Conservation (phyloP, 2,113 vertebrate genomes). For the Bufo bufo region DNA sequence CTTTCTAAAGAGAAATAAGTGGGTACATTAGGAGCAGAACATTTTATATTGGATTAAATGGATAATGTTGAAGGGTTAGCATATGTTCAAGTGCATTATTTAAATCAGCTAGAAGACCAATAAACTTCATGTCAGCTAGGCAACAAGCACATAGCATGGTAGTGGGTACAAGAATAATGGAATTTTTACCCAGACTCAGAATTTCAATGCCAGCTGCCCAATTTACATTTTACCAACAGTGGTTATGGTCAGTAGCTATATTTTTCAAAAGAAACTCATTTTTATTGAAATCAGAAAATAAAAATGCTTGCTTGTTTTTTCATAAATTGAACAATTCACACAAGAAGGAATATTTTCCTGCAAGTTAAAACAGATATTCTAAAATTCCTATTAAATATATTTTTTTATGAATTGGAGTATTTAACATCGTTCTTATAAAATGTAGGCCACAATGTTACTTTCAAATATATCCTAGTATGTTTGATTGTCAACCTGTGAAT, state of each 20-base stretch:
- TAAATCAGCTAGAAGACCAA: not conserved
- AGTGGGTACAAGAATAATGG: not conserved
- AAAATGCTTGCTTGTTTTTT: no score
- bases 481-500: no score
- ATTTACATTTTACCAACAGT: not conserved
- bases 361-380: no score
- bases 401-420: no score
- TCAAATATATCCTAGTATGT: no score
- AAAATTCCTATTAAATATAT: no score
- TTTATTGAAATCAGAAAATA: no score
- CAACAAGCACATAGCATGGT: not conserved
- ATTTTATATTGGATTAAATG: slow-evolving; percentile 10
- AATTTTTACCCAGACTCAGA: not conserved
- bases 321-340: no score
- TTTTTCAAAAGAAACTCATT: no score
- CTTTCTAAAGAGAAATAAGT: slow-evolving; percentile 4
- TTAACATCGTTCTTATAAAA: no score
- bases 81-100: slow-evolving; percentile 3
- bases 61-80: slow-evolving; percentile 14
- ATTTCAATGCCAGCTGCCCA: not conserved
- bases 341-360: no score
- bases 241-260: not conserved
- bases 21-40: slow-evolving; percentile 17
- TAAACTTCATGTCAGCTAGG: not conserved
- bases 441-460: no score